Evolutionary conservation across 2,113 vertebrate genomes (phyloP).

Genomic region (Anser brachyrhynchus): DNA sequence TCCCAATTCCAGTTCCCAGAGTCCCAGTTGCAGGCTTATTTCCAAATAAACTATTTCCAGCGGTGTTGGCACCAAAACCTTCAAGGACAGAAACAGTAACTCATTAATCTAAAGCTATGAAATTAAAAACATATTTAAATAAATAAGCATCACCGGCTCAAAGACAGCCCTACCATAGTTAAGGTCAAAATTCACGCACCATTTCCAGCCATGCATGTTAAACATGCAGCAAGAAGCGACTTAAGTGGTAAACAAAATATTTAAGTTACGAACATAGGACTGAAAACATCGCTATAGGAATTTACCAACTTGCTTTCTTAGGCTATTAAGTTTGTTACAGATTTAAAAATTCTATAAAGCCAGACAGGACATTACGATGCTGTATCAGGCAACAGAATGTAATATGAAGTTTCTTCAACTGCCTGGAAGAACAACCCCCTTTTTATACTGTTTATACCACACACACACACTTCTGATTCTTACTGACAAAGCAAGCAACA

Average conservation of each 20-base stretch:
- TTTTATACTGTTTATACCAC: slow-evolving; percentile 52
- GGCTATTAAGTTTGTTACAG: neutral
- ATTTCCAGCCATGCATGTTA: neutral
- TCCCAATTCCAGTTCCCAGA: slow-evolving; percentile 86
- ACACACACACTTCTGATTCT: neutral
- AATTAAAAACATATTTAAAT: neutral
- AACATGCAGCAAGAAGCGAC: neutral
- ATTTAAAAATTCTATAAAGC: neutral
- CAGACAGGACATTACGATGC: neutral
- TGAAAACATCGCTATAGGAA: neutral
- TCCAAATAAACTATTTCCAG: slow-evolving; percentile 88
- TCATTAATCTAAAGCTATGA: neutral
- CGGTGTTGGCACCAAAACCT: slow-evolving; percentile 88
- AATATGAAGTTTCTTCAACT: neutral
- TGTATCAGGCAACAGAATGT: neutral
- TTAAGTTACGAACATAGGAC: neutral
- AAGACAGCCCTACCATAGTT: neutral
- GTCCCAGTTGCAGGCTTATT: slow-evolving; percentile 87
- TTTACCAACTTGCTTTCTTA: neutral
- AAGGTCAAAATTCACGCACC: neutral
- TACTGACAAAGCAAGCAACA: neutral
- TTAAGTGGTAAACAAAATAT: fast-evolving
- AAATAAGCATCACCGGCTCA: neutral
- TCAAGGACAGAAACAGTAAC: slow-evolving; percentile 19
- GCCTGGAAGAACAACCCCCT: slow-evolving; percentile 8